Evolutionary conservation across 1,140 invertebrate genomes (phyloP).

Genomic region (Caenorhabditis brenneri): DNA sequence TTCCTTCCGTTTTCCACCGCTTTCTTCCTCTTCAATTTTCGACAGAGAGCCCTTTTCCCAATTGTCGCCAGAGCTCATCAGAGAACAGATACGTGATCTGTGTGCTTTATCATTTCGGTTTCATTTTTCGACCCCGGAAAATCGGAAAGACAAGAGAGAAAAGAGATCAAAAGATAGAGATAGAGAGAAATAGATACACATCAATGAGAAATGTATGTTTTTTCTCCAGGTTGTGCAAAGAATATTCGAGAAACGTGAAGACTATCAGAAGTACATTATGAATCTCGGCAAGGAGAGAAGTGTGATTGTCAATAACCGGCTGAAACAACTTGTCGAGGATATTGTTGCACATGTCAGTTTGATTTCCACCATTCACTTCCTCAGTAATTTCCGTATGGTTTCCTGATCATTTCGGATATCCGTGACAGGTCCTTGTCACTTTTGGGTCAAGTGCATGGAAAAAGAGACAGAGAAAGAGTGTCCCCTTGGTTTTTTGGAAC

Average conservation of each 20-base stretch:
- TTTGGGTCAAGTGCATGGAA: constrained; percentile 5
- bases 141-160: neutral
- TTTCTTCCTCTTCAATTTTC: constrained; percentile 20
- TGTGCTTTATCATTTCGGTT: constrained; percentile 28
- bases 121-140: constrained; percentile 39
- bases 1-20: neutral
- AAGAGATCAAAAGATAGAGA: constrained; percentile 22
- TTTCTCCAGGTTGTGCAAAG: constrained; percentile 60
- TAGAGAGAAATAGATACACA: neutral
- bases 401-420: neutral
- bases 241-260: constrained; percentile 63
- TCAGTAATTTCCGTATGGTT: neutral
- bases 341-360: constrained; percentile 64
- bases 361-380: neutral
- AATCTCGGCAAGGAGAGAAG: constrained; percentile 64
- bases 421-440: neutral
- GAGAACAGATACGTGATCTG: constrained; percentile 28
- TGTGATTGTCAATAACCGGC: constrained; percentile 57
- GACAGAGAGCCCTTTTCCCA: neutral
- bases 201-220: neutral
- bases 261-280: constrained; percentile 63
- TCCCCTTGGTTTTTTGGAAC: neutral
- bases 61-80: neutral
- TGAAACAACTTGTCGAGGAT: constrained; percentile 64
- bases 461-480: too few species aligned